Evolutionary conservation across 2,888 invertebrate genomes (phyloP), one percentile per base, ranked within the genome.

Genomic region (Brachynemurus nebulosus): DNA sequence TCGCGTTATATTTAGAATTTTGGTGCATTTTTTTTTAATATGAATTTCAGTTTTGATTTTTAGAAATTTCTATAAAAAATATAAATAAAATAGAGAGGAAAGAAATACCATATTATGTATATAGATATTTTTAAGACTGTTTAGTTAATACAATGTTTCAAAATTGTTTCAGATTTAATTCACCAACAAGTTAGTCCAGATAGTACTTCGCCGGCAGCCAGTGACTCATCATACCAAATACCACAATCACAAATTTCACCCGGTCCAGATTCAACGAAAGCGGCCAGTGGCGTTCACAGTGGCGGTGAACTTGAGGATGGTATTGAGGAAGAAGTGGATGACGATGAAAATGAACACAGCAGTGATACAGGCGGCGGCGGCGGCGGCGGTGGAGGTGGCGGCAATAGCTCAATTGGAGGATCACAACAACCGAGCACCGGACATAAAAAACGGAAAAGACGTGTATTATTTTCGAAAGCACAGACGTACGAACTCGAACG

Each of bases 401-500:
- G 37, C 48, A 47, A 34, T 51, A n/a, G n/a, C n/a, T n/a, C n/a
- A n/a, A n/a, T n/a, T n/a, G n/a, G n/a, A n/a, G 52, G 44, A 49
- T 66, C 67, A 47, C 73, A 61, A 55, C 66, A 71, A 57, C 59
- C 20, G 54, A 58, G 60, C 18, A 54, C 57, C 8, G 66, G 65
- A 11, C 83, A 81, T 58, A 92, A 93, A 65, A 91, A 93, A 59
- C 78, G 96, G 46, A 98, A 98, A 66, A 76, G 98, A 44, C 76
- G 98, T 2, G 96, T 98, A 0, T 73, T 98, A 2, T 98, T 98
- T 66, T 93, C 95, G 41, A 97, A 96, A 66, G 89, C 91, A 0
- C 97, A 97, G 62, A 97, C 96, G 0, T 96, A 88, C 66, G 96
- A 97, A 62, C 63, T 97, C 52, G 96, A 97, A 61, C 70, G 93